phyloP scores from a whole-genome alignment of 2,113 vertebrate species.

The Upupa epops region DNA sequence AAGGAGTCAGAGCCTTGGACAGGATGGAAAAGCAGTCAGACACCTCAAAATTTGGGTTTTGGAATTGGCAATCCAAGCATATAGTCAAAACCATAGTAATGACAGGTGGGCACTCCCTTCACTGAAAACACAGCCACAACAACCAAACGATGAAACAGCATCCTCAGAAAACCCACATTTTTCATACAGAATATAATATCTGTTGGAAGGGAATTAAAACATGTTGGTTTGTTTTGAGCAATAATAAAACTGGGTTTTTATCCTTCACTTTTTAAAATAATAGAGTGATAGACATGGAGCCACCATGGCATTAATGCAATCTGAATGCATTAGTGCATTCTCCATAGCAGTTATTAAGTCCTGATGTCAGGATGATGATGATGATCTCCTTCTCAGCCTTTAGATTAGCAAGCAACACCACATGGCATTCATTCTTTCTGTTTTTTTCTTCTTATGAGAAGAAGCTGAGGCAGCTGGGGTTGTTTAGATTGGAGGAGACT shows the following conservation, averaged over 20 bases:
- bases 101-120: background rate
- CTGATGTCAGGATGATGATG: background rate
- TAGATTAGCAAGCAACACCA: background rate
- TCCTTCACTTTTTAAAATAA: background rate
- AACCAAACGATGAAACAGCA: background rate
- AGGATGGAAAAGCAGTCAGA: background rate
- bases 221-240: background rate
- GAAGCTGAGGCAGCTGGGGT: too few relatives aligned
- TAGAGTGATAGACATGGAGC: background rate
- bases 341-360: background rate
- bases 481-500: too few relatives aligned
- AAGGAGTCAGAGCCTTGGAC: background rate
- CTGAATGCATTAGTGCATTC: too few relatives aligned
- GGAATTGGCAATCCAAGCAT: background rate
- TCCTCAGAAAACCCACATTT: background rate
- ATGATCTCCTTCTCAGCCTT: background rate
- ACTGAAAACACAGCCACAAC: background rate
- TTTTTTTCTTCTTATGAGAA: too few relatives aligned
- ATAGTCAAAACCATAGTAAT: background rate
- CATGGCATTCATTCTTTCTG: accelerated
- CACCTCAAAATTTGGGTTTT: background rate
- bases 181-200: background rate
- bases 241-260: background rate
- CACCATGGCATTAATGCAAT: background rate
- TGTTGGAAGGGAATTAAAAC: background rate